Evolutionary conservation across 2,888 invertebrate genomes (phyloP), one percentile per base, ranked within the genome.

Genomic region (Pandemis heparana): DNA sequence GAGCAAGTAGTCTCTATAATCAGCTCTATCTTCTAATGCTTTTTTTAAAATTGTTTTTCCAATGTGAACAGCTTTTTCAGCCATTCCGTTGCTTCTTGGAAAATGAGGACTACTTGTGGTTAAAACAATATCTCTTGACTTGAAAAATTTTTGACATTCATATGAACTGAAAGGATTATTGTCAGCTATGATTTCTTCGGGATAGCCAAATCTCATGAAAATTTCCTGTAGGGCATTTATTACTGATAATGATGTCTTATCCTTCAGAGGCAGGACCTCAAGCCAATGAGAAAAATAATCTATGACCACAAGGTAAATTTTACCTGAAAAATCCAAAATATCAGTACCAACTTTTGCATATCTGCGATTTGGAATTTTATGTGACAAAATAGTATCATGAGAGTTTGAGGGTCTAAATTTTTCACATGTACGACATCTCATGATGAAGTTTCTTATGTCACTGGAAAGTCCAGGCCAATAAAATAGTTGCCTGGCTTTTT

Each of bases 241-340:
- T 6, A 65, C 53, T 16, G 65, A 65, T 32, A 4, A 10, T 5
- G 65, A 65, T 16, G 71, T 69, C 65, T 76, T 76, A 59, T 66
- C 43, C 14, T 16, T 16, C 10, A 76, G 39, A n/a, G 75, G 73
- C 12, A 62, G 38, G 5, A 76, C 18, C 43, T 76, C 76, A 2
- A 76, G 23, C 76, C 75, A 76, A 60, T 76, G 75, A 6, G 76
- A 73, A 56, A 74, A 71, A 51, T 75, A 75, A 62, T 76, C 76
- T 12, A 75, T 48, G 14, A 74, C 62, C 5, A 75, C 75, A 32
- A 77, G 16, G 14, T 63, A 76, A 16, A 8, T 61, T 56, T 75
- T 75, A 23, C 70, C 72, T 8, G 7, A 39, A 43, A 72, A 68
- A n/a, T 77, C 77, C 8, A 75, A 48, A 10, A 77, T 77, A n/a